Evolutionary conservation across 2,797 vertebrate species (phyloP).

Genomic region (Enteromius anoplus): DNA sequence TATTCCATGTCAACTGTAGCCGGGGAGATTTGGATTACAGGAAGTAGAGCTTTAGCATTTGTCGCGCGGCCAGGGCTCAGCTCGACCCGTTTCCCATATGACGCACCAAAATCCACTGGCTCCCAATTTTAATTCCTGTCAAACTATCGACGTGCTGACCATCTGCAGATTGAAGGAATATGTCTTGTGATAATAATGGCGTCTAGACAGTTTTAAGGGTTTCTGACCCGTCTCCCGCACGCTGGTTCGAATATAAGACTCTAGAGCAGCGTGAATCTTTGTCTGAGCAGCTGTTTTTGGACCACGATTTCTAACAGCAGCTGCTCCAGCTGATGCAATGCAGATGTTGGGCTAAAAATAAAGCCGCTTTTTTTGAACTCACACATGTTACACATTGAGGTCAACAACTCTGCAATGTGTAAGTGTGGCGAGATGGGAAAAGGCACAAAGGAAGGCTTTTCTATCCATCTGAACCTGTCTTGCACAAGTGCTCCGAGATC

Average conservation of each 20-base stretch:
- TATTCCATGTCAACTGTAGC: conserved; percentile 65
- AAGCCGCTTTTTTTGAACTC: conserved; percentile 55
- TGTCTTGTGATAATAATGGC: background rate
- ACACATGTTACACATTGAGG: conserved; percentile 55
- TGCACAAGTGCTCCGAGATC: conserved; percentile 67
- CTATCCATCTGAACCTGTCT: conserved; percentile 62
- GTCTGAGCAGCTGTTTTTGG: conserved; percentile 63
- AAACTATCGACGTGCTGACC: conserved; percentile 3
- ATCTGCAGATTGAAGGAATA: conserved; percentile 3
- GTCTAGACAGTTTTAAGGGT: conserved; percentile 11
- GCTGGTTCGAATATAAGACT: conserved; percentile 51
- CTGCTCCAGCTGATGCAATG: conserved; percentile 61
- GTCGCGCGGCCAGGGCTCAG: conserved; percentile 2
- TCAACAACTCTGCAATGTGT: conserved; percentile 46
- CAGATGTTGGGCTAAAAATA: conserved; percentile 74
- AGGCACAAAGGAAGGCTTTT: conserved; percentile 53
- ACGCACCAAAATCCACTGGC: conserved; percentile 1
- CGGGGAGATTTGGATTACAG: conserved; percentile 77
- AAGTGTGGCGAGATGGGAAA: conserved; percentile 39
- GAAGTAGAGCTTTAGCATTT: conserved; percentile 26
- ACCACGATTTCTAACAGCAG: conserved; percentile 61
- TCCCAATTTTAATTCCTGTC: conserved; percentile 23
- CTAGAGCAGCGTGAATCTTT: conserved; percentile 34
- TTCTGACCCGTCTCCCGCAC: conserved; percentile 17
- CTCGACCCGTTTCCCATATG: background rate